Conservation (phyloP, 2,888 invertebrate species). For the Epiblema foenella region DNA sequence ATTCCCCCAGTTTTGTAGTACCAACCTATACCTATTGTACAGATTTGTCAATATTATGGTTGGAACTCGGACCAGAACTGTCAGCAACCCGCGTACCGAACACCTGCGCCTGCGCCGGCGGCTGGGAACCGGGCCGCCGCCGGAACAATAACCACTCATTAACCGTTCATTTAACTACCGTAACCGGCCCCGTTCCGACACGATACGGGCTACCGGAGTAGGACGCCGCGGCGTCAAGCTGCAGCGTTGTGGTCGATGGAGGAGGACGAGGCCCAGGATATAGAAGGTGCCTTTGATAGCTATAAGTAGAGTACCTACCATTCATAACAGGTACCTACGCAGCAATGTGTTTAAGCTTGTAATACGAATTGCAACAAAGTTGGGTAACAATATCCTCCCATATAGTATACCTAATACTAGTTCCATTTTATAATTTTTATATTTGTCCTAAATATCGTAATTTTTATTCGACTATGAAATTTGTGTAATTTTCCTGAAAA, state of each 20-base stretch:
- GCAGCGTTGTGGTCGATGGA: not conserved
- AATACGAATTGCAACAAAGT: too few relatives aligned
- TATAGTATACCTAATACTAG: too few relatives aligned
- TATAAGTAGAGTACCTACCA: too few relatives aligned
- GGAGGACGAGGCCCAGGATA: not conserved
- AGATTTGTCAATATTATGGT: not conserved
- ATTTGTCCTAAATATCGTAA: too few relatives aligned
- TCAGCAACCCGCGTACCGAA: not conserved
- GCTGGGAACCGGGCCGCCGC: conserved; percentile 4
- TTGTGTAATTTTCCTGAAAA: too few relatives aligned
- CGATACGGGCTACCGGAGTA: not conserved
- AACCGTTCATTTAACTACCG: conserved; percentile 27
- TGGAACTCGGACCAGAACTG: not conserved
- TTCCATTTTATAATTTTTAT: too few relatives aligned
- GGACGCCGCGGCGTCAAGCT: not conserved
- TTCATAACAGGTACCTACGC: too few relatives aligned
- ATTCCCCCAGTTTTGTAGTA: not conserved
- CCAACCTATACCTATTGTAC: not conserved
- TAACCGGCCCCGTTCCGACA: conserved; percentile 19
- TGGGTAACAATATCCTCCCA: too few relatives aligned
- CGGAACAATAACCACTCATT: conserved; percentile 19
- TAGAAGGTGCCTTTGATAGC: not conserved
- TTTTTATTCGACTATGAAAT: too few relatives aligned
- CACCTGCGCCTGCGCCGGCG: not conserved
- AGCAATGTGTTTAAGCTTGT: too few relatives aligned